Conservation (phyloP, 2,113 vertebrate species). For the Pachycephala philippinensis region DNA sequence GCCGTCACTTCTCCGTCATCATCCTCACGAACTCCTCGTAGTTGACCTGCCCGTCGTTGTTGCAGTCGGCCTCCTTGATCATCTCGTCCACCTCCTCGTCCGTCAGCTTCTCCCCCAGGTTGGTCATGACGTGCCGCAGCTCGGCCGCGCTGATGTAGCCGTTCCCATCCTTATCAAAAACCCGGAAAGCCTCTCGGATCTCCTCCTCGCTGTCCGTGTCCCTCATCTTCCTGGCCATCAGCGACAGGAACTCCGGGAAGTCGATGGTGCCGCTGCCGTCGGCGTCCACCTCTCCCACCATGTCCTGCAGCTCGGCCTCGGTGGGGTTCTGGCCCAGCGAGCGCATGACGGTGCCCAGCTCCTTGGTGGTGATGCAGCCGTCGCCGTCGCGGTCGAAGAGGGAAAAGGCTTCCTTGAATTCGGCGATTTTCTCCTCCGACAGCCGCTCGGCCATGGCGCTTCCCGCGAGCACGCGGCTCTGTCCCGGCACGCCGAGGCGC, state of each 20-base stretch:
- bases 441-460: conserved; percentile 32
- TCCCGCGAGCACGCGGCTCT: not conserved
- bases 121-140: conserved; percentile 60
- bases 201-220: conserved; percentile 70
- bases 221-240: conserved; percentile 71
- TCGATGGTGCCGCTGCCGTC: conserved; percentile 76
- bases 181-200: conserved; percentile 71
- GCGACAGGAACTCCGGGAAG: conserved; percentile 54
- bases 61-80: conserved; percentile 52
- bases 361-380: conserved; percentile 82
- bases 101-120: conserved; percentile 55
- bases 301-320: conserved; percentile 82
- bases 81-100: conserved; percentile 54
- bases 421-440: conserved; percentile 51
- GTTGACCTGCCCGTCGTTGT: conserved; percentile 43
- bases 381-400: conserved; percentile 88
- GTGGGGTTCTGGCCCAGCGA: conserved; percentile 85
- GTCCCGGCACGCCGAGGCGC: not conserved
- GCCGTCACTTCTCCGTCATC: conserved; percentile 52
- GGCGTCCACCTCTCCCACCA: conserved; percentile 83
- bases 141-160: conserved; percentile 49
- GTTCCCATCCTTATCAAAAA: conserved; percentile 65
- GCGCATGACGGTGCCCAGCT: conserved; percentile 86
- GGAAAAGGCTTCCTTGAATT: conserved; percentile 87
- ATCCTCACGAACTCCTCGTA: conserved; percentile 58